Percentiles rank a stretch among this genome's conserved stretches.
Conservation (phyloP, 2,888 invertebrate species). For the Leucania comma region DNA sequence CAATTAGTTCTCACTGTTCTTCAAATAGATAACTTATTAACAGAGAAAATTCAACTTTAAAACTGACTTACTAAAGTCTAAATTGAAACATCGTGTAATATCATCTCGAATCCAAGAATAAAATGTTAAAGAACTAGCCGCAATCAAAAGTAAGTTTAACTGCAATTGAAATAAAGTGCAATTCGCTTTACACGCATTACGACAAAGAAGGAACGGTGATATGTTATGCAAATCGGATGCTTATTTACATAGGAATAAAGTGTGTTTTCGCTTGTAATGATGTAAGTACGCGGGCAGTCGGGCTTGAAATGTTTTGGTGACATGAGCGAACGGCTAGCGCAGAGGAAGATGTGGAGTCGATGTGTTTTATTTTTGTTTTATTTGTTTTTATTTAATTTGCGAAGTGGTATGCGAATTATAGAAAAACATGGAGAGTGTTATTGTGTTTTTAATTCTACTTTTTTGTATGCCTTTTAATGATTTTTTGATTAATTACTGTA, state of each 20-base stretch:
- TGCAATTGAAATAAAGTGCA: slow-evolving; percentile 15
- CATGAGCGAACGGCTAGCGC: slow-evolving; percentile 83
- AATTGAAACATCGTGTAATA: slow-evolving; percentile 49
- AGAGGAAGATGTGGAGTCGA: slow-evolving; percentile 72
- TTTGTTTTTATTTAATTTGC: slow-evolving; percentile 67
- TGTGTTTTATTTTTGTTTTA: slow-evolving; percentile 43
- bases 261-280: slow-evolving; percentile 60
- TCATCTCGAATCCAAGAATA: slow-evolving; percentile 71
- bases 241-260: slow-evolving; percentile 58
- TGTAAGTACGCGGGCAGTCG: slow-evolving; percentile 76
- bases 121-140: slow-evolving; percentile 63
- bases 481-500: too few relatives aligned
- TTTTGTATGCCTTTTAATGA: background rate
- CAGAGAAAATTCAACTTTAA: slow-evolving; percentile 68
- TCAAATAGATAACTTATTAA: slow-evolving; percentile 77
- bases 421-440: slow-evolving; percentile 76
- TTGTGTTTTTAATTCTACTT: background rate
- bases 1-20: slow-evolving; percentile 86
- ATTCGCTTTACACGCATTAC: slow-evolving; percentile 33
- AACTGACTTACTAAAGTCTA: slow-evolving; percentile 3
- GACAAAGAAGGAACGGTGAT: slow-evolving; percentile 52
- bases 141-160: slow-evolving; percentile 68
- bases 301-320: slow-evolving; percentile 90
- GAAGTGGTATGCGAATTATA: slow-evolving; percentile 77
- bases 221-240: slow-evolving; percentile 72